Evolutionary conservation across 2,888 invertebrate genomes (phyloP).

Genomic region (Poecilobothrus nobilitatus): DNA sequence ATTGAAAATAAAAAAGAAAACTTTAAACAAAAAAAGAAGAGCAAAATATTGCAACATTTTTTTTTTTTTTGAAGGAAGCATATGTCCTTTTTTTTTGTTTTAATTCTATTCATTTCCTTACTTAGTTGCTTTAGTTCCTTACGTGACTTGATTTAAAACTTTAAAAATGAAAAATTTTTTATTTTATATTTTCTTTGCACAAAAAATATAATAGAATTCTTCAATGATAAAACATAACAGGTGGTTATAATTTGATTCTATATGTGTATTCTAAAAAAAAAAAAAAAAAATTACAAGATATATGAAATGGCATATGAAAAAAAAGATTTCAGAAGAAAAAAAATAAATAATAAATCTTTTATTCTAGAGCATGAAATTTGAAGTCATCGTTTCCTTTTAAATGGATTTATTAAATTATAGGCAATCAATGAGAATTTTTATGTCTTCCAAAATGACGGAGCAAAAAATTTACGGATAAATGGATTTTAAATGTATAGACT

Average conservation of each 20-base stretch:
- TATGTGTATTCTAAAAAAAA: not conserved
- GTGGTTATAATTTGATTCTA: not conserved
- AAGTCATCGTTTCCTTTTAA: not conserved
- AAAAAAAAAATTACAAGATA: not conserved
- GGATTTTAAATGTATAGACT: no score
- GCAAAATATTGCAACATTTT: not conserved
- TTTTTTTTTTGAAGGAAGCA: not conserved
- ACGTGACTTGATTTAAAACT: not conserved
- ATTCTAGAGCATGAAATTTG: not conserved
- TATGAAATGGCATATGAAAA: no score
- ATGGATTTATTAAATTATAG: conserved; percentile 1
- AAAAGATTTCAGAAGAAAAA: no score
- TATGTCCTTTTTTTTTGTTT: not conserved
- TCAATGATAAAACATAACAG: not conserved
- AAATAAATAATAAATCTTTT: not conserved
- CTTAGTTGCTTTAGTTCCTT: not conserved
- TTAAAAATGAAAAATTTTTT: not conserved
- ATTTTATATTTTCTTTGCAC: no score
- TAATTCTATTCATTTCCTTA: not conserved
- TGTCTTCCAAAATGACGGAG: not conserved
- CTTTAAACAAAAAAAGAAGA: not conserved
- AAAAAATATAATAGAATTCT: not conserved
- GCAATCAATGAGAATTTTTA: not conserved
- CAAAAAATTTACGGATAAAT: not conserved
- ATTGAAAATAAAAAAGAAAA: no score